These are phyloP conservation scores for Oscheius sp. DNA, from an alignment of 2,888 invertebrate species.

Conservation along the genomic window DNA sequence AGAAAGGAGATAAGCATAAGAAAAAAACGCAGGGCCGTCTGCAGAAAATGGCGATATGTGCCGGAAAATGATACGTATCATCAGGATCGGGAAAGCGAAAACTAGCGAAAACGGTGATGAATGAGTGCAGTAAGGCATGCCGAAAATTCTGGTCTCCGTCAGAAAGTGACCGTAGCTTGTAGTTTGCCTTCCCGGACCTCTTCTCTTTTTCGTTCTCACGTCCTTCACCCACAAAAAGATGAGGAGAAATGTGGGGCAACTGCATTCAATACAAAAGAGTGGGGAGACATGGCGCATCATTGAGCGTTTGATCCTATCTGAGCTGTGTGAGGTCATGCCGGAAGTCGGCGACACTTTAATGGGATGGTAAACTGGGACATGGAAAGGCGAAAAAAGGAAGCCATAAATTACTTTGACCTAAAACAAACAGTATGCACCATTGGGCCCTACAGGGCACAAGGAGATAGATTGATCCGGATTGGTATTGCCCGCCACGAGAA, in stretches of 20 bases:
- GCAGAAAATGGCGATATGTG: too few relatives aligned
- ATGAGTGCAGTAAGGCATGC: neutral
- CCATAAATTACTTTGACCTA: neutral
- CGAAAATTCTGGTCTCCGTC: too few relatives aligned
- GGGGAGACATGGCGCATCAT: conserved; percentile 2
- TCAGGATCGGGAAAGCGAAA: conserved; percentile 9
- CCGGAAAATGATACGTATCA: too few relatives aligned
- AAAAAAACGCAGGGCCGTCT: neutral
- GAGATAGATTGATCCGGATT: conserved; percentile 17
- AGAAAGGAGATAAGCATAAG: too few relatives aligned
- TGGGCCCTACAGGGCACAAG: conserved; percentile 3
- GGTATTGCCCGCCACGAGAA: neutral
- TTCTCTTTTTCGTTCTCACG: neutral
- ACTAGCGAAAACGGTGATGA: neutral
- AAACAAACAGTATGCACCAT: conserved; percentile 22
- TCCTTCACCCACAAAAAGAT: neutral
- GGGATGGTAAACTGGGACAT: neutral
- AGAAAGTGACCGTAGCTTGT: too few relatives aligned
- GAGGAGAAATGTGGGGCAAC: neutral
- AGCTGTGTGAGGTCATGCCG: neutral
- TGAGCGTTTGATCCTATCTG: conserved; percentile 20
- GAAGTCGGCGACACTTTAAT: neutral
- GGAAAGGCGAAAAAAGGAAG: conserved; percentile 2
- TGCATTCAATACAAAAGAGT: too few relatives aligned
- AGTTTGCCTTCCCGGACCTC: too few relatives aligned